Evolutionary conservation across 1,140 invertebrate genomes (phyloP).

Genomic region (Oryctes rhinoceros): DNA sequence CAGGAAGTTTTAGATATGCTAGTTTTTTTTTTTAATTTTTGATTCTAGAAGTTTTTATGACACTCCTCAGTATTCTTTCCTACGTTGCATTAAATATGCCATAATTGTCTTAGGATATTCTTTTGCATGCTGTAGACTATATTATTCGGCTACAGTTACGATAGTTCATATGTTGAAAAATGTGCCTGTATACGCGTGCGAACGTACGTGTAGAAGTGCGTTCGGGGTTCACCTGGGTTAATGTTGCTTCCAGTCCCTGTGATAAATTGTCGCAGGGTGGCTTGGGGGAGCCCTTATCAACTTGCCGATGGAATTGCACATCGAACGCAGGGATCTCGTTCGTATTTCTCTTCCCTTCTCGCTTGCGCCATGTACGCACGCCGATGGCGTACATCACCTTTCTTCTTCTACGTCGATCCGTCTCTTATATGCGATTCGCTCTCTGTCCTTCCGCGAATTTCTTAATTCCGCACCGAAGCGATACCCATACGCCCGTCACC

Average conservation of each 20-base stretch:
- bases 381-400: slow-evolving; percentile 44
- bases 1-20: no score
- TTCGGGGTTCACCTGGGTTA: slow-evolving; percentile 60
- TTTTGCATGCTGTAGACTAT: background rate
- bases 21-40: no score
- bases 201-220: slow-evolving; percentile 44
- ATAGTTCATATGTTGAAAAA: slow-evolving; percentile 1
- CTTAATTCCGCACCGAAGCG: slow-evolving; percentile 46
- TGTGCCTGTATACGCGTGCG: background rate
- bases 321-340: slow-evolving; percentile 39
- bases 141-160: slow-evolving; percentile 1
- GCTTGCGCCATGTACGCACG: background rate
- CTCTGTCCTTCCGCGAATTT: slow-evolving; percentile 46
- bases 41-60: no score
- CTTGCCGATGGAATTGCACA: slow-evolving; percentile 51
- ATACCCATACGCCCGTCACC: slow-evolving; percentile 28
- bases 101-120: background rate
- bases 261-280: slow-evolving; percentile 59
- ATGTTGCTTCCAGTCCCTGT: slow-evolving; percentile 55
- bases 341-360: slow-evolving; percentile 6
- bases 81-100: background rate
- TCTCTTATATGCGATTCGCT: slow-evolving; percentile 38
- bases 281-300: slow-evolving; percentile 53
- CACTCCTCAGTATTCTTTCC: no score
- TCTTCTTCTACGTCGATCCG: background rate